phyloP scores from a whole-genome alignment of 2,888 invertebrate genomes.

The Microplitis manilae region DNA sequence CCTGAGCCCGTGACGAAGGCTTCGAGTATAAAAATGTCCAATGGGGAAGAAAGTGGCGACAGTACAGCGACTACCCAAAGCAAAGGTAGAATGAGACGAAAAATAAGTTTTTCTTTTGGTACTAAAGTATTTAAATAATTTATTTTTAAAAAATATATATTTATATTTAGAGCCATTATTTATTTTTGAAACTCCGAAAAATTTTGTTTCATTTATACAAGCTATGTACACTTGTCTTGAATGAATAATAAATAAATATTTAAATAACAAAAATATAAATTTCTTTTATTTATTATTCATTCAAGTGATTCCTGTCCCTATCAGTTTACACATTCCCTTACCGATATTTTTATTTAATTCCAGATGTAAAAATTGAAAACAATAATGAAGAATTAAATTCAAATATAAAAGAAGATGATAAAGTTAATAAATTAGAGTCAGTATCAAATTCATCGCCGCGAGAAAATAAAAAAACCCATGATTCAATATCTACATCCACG shows the following conservation, averaged over 20 bases:
- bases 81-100: slow-evolving; percentile 82
- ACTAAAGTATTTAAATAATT: slow-evolving; percentile 75
- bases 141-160: slow-evolving; percentile 18
- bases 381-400: slow-evolving; percentile 9
- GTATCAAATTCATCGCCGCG: background rate
- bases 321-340: background rate
- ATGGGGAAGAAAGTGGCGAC: slow-evolving; percentile 66
- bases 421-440: background rate
- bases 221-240: slow-evolving; percentile 56
- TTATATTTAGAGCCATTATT: slow-evolving; percentile 39
- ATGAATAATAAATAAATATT: slow-evolving; percentile 69
- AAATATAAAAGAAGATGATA: background rate
- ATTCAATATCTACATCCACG: slow-evolving; percentile 43
- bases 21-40: slow-evolving; percentile 55
- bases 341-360: slow-evolving; percentile 11
- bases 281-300: slow-evolving; percentile 66
- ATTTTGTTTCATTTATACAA: slow-evolving; percentile 9
- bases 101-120: slow-evolving; percentile 83
- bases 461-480: slow-evolving; percentile 15
- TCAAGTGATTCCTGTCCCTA: slow-evolving; percentile 55
- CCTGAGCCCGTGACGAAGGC: slow-evolving; percentile 49
- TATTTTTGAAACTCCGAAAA: background rate
- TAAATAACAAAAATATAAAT: slow-evolving; percentile 45
- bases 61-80: slow-evolving; percentile 68
- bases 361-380: slow-evolving; percentile 11